Conservation (phyloP, 2,797 vertebrate species). For the Catharus ustulatus region DNA sequence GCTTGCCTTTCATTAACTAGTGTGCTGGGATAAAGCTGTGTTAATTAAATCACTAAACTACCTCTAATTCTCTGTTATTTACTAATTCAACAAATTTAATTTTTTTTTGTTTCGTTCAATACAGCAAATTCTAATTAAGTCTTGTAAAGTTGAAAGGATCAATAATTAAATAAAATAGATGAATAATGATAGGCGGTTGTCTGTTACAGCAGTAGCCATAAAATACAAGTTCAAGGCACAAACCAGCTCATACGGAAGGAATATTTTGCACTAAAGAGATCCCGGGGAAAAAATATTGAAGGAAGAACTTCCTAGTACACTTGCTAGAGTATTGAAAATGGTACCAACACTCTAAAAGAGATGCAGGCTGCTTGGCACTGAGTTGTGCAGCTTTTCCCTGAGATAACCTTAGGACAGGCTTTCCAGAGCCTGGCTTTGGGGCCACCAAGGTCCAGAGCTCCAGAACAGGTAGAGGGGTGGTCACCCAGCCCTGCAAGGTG, state of each 20-base stretch:
- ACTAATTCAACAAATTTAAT: slow-evolving; percentile 59
- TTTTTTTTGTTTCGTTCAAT: slow-evolving; percentile 55
- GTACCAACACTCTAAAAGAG: neutral
- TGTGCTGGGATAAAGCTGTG: slow-evolving; percentile 63
- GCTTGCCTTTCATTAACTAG: slow-evolving; percentile 65
- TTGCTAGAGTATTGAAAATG: neutral
- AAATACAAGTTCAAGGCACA: neutral
- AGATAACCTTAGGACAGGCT: neutral
- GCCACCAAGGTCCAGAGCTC: neutral
- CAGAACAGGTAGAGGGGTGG: neutral
- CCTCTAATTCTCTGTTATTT: slow-evolving; percentile 68
- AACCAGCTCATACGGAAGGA: neutral
- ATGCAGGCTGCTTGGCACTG: neutral
- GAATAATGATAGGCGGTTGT: neutral
- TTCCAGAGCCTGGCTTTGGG: neutral
- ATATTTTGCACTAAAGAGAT: neutral
- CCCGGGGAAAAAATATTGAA: neutral
- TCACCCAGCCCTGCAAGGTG: neutral
- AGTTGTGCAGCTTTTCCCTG: neutral
- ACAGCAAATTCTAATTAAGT: slow-evolving; percentile 62
- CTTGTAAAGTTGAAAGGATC: slow-evolving; percentile 52
- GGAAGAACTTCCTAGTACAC: neutral
- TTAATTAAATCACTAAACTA: slow-evolving; percentile 74
- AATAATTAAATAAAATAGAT: slow-evolving; percentile 60
- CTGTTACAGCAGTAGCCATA: neutral